These are phyloP conservation scores for Frankliniella intonsa DNA, from an alignment of 2,888 invertebrate genomes.

Conservation along the genomic window DNA sequence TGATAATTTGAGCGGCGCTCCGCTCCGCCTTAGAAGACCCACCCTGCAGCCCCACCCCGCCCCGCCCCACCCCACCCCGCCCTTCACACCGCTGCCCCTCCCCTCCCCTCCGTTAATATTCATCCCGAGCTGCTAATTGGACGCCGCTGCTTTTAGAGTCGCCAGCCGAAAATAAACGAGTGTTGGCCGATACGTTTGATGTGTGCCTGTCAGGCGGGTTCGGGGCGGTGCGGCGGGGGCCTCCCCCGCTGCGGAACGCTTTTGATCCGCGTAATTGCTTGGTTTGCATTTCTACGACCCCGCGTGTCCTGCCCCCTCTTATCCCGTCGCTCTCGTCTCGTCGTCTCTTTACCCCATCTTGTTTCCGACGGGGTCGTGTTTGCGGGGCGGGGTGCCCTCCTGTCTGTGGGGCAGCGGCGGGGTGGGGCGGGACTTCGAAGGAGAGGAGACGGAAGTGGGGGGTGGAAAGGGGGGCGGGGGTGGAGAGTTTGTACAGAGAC, in stretches of 20 bases:
- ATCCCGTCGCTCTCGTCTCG: no score
- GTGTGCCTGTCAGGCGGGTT: not conserved
- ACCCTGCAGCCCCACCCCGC: not conserved
- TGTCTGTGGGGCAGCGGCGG: no score
- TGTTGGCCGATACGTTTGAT: slow-evolving; percentile 8
- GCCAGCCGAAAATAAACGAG: slow-evolving; percentile 18
- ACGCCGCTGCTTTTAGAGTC: slow-evolving; percentile 3
- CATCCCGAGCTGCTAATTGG: not conserved
- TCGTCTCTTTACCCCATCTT: no score
- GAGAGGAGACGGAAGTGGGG: no score
- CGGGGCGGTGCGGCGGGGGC: not conserved
- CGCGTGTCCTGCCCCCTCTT: no score
- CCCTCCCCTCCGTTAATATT: no score
- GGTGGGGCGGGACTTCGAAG: no score
- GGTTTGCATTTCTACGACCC: not conserved
- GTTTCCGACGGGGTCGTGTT: no score
- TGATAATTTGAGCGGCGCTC: slow-evolving; percentile 18
- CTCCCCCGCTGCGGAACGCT: no score
- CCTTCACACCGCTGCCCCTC: not conserved
- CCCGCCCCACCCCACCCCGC: not conserved
- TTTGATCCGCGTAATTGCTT: not conserved
- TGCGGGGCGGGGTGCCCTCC: no score
- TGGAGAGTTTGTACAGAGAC: no score
- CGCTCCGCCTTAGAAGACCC: slow-evolving; percentile 4
- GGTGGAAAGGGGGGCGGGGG: no score